Evolutionary conservation across 2,113 vertebrate species (phyloP), one percentile per base, ranked within the genome.

Genomic region (Willisornis vidua): DNA sequence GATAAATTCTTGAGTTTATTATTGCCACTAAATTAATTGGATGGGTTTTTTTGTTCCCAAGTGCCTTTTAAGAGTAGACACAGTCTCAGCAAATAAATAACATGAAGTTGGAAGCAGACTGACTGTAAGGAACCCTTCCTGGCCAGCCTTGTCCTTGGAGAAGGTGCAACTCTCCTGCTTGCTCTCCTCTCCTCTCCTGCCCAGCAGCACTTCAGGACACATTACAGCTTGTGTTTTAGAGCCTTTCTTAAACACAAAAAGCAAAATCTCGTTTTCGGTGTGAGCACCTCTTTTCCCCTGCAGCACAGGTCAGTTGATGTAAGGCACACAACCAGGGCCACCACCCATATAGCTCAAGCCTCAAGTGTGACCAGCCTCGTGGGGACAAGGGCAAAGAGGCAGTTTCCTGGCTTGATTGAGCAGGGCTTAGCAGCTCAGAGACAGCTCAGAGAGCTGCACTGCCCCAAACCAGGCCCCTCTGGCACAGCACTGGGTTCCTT

Each of bases 201-300:
- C 20, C 55, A 58, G 55, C 41, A 85, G n/a, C 8, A 51, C 37
- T 35, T 61, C 26, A 75, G 78, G 43, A 43, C 37, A 80, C 24
- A 6, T 61, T 72, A 15, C 45, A 77, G 31, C 22, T 29, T 41
- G 17, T 25, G 11, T 15, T 74, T 63, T 58, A 19, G 12, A 46
- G 7, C 3, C 14, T 68, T 68, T 14, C 35, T 31, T 25, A 14
- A 52, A 45, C 39, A 41, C 43, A 57, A 51, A 4, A 4, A 3
- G 6, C 14, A 7, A n/a, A 4, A 7, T 6, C 14, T 41, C 9
- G 0, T 24, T 73, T 43, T 7, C 2, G 7, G 14, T 15, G 20
- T 33, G 12, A 71, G 26, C 0, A 0, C 20, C 23, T 37, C 55
- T 80, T 52, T 68, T 35, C 51, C 22, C 16, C 46, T 5, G 33